These are phyloP conservation scores for Drosophila trichaetosa DNA, from an alignment of 2,888 invertebrate species.

Conservation along the genomic window DNA sequence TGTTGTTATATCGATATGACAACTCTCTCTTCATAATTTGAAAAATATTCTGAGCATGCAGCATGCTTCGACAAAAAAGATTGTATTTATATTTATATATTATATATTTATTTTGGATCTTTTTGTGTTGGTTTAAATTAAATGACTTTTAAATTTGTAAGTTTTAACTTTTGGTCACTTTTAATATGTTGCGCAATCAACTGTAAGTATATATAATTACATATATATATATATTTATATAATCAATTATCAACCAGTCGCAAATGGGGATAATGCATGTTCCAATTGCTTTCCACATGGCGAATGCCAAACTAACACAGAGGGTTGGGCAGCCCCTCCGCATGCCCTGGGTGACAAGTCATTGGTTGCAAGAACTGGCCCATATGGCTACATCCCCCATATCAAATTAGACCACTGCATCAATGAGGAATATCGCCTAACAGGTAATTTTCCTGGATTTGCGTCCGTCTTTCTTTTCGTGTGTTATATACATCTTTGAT, in stretches of 20 bases:
- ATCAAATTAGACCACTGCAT: background rate
- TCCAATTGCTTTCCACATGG: background rate
- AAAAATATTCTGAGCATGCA: background rate
- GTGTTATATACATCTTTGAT: background rate
- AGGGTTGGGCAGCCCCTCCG: background rate
- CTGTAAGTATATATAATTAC: background rate
- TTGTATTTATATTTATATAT: background rate
- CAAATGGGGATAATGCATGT: background rate
- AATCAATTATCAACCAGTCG: background rate
- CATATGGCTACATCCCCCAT: background rate
- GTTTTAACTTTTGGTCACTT: background rate
- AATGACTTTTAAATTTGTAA: background rate
- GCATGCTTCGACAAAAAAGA: background rate
- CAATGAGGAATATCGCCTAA: background rate
- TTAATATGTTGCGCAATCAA: background rate
- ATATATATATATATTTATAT: background rate
- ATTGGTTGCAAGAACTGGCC: background rate
- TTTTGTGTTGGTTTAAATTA: background rate
- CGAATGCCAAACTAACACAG: background rate
- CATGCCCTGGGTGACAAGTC: background rate
- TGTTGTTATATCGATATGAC: background rate
- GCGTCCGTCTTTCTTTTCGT: background rate
- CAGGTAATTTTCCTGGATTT: background rate
- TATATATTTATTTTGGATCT: background rate
- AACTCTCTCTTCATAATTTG: background rate